Percentiles rank a stretch among this genome's conserved stretches.
Conservation (phyloP, 2,888 invertebrate species). For the Phymatocera aterrima region DNA sequence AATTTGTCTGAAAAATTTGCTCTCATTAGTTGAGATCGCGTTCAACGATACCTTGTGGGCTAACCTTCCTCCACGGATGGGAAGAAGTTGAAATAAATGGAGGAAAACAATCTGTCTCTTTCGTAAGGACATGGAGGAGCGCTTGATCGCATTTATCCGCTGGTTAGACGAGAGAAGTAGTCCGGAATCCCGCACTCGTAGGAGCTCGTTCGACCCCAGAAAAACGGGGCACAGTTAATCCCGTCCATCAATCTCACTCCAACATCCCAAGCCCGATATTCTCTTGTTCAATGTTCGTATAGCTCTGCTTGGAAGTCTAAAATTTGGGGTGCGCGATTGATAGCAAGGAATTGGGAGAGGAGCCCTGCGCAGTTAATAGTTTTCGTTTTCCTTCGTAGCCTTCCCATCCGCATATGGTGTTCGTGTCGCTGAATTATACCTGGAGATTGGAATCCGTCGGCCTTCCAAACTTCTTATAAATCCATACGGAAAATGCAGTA, state of each 20-base stretch:
- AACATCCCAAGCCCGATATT: conserved; percentile 59
- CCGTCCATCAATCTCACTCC: conserved; percentile 71
- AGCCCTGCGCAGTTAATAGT: conserved; percentile 14
- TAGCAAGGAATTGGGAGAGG: conserved; percentile 20
- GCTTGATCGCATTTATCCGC: conserved; percentile 40
- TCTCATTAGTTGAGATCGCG: too few species aligned
- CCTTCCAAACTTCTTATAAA: neutral
- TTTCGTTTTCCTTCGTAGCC: neutral
- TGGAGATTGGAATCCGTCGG: too few species aligned
- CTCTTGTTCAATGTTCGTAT: conserved; percentile 53
- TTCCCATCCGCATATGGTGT: too few species aligned
- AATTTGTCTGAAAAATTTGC: too few species aligned
- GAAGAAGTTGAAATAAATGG: neutral
- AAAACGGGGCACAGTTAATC: conserved; percentile 65
- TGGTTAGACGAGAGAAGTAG: conserved; percentile 35
- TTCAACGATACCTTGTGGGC: neutral
- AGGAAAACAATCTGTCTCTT: neutral
- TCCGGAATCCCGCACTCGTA: conserved; percentile 1
- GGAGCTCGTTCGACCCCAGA: conserved; percentile 20
- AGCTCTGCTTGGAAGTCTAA: conserved; percentile 18
- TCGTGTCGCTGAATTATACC: neutral
- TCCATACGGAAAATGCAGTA: neutral
- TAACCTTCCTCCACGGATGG: neutral
- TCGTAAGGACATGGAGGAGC: neutral
- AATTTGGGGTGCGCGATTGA: conserved; percentile 38